A percentile compares a stretch with the other conserved stretches of the same genome.
phyloP scores from a whole-genome alignment of 2,888 invertebrate species.

The Crematogaster levior region DNA sequence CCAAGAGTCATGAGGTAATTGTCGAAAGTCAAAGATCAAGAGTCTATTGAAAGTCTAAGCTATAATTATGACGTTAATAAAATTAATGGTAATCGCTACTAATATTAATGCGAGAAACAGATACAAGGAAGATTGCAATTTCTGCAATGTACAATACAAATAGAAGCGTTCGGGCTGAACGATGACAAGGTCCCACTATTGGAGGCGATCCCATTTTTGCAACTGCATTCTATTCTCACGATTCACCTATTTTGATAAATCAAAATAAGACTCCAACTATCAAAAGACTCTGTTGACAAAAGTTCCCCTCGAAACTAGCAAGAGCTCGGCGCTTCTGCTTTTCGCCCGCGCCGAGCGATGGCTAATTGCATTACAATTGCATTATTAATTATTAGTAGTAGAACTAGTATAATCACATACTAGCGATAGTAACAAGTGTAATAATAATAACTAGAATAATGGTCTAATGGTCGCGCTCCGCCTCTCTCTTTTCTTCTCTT shows the following conservation, averaged over 20 bases:
- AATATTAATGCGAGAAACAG: neutral
- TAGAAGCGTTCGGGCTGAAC: neutral
- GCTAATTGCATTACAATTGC: constrained; percentile 43
- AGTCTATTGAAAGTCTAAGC: constrained; percentile 17
- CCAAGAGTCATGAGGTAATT: constrained; percentile 19
- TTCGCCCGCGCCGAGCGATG: constrained; percentile 1
- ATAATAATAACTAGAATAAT: constrained; percentile 47
- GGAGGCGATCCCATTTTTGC: neutral
- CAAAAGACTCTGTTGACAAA: constrained; percentile 10
- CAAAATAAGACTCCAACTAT: constrained; percentile 14
- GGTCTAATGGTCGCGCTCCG: constrained; percentile 4
- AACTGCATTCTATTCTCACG: neutral
- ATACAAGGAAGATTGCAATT: neutral
- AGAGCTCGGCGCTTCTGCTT: constrained; percentile 14
- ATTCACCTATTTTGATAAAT: neutral
- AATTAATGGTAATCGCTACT: constrained; percentile 2
- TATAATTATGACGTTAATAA: constrained; percentile 3
- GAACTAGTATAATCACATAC: constrained; percentile 45
- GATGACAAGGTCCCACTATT: constrained; percentile 36
- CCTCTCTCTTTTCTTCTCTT: neutral
- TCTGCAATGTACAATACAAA: neutral
- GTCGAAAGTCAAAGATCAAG: neutral
- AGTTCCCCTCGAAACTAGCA: constrained; percentile 51
- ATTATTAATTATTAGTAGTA: constrained; percentile 45
- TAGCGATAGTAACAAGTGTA: constrained; percentile 49